phyloP scores from a whole-genome alignment of 2,888 invertebrate genomes.

The Agrypnus murinus region DNA sequence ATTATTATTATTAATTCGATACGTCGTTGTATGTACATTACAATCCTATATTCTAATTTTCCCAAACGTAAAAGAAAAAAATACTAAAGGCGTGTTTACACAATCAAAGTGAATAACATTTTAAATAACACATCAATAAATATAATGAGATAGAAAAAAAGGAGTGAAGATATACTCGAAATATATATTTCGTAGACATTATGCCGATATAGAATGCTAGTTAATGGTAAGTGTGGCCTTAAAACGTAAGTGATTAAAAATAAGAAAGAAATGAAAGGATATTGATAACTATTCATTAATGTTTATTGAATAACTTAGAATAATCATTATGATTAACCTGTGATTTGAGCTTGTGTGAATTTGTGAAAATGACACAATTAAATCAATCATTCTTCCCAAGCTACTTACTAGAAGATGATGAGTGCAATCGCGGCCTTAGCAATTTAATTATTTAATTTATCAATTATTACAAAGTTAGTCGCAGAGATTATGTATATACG shows the following conservation, averaged over 20 bases:
- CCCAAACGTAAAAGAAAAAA: neutral
- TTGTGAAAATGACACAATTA: neutral
- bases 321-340: constrained; percentile 21
- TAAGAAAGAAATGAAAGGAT: constrained; percentile 1
- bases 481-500: constrained; percentile 23
- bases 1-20: constrained; percentile 26
- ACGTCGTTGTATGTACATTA: constrained; percentile 33
- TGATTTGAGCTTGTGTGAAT: constrained; percentile 10
- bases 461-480: neutral
- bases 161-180: constrained; percentile 1
- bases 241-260: constrained; percentile 32
- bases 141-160: neutral
- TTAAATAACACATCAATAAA: neutral
- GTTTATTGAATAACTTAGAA: constrained; percentile 17
- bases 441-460: constrained; percentile 3
- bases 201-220: constrained; percentile 15
- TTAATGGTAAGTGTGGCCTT: constrained; percentile 36
- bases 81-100: constrained; percentile 5
- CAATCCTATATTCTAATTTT: constrained; percentile 19
- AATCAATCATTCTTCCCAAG: neutral
- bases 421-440: constrained; percentile 17
- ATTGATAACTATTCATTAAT: constrained; percentile 4
- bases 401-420: constrained; percentile 4
- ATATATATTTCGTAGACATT: neutral
- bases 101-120: constrained; percentile 8